phyloP scores from a whole-genome alignment of 2,113 vertebrate species.

The Pogona vitticeps region DNA sequence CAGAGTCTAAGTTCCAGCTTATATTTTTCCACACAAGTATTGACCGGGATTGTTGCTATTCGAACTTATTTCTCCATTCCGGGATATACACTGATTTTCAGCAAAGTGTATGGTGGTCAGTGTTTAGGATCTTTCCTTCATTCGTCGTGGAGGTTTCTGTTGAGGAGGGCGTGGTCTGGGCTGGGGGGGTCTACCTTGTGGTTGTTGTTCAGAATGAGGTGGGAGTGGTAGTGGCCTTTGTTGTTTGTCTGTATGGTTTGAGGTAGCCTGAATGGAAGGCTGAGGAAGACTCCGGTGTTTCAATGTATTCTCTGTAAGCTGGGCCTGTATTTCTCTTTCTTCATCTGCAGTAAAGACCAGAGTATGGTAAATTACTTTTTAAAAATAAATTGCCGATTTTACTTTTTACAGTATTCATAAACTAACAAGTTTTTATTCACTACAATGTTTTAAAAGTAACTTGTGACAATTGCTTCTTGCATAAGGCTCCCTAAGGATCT shows the following conservation, averaged over 20 bases:
- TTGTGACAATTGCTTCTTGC: too few relatives aligned
- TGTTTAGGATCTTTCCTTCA: background rate
- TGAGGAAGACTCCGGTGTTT: slow-evolving; percentile 12
- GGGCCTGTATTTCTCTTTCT: background rate
- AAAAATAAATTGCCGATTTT: too few relatives aligned
- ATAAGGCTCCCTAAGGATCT: too few relatives aligned
- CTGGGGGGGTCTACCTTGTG: background rate
- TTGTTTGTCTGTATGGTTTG: background rate
- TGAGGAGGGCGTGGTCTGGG: slow-evolving; percentile 51
- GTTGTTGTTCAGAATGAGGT: background rate
- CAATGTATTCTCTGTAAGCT: fast-evolving
- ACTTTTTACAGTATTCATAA: too few relatives aligned
- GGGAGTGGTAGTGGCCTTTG: slow-evolving; percentile 7
- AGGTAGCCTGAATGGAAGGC: fast-evolving
- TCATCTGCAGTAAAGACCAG: slow-evolving; percentile 42
- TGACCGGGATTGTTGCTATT: background rate
- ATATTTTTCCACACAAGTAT: background rate
- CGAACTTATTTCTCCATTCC: background rate
- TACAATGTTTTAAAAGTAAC: too few relatives aligned
- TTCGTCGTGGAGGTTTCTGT: slow-evolving; percentile 9
- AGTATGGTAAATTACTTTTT: too few relatives aligned
- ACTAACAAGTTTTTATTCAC: too few relatives aligned
- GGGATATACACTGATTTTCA: slow-evolving; percentile 10
- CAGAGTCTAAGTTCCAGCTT: background rate
- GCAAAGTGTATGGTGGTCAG: fast-evolving